Base-by-base conservation (phyloP, 1,140 invertebrate genomes). In the Eufriesea mexicana region DNA sequence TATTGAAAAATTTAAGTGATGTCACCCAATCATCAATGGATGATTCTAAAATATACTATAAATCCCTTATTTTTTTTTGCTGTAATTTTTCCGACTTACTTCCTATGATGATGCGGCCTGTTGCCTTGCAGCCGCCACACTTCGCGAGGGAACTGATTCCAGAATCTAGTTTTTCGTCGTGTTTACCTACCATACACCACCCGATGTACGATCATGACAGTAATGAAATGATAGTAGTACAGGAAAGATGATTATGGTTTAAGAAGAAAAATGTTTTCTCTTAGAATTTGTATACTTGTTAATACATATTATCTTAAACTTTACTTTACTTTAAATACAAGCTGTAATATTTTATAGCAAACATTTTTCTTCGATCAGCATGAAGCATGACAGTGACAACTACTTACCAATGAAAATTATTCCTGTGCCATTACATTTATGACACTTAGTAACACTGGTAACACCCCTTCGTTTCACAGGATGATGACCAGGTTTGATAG, bases 341-440 rank as follows among this genome's bases (percentile, higher is more conserved):
- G 10, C 20, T 42, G 4, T 8, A 20, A n/a, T 54, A 25, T 18
- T 51, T 71, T 25, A 61, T 71, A 66, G 66, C 49, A 84, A 83
- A 89, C 82, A 91, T 85, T 89, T 89, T 81, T 84, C 73, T 83
- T 79, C 68, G 54, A 45, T 49, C 54, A 71, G 76, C 45, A 28
- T 12, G 18, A 78, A 71, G 67, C 8, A 28, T 66, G 25, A 2
- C 18, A 79, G 14, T 25, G 51, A 47, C 45, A 61, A 80, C 9
- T 83, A 91, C 92, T 91, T 90, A 86, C 97, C 97, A 84, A 97
- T 96, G 91, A 97, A 97, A 88, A 98, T 97, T 67, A 98, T 97
- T 45, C 97, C 97, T 23, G 97, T 97, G 61, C 97, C 97, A 93
- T 98, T 98, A 92, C 97, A 98, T 90, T 98, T 98, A 84, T 97